phyloP scores from a whole-genome alignment of 2,888 invertebrate genomes.

The Pseudococcus jackbeardsleyi region DNA sequence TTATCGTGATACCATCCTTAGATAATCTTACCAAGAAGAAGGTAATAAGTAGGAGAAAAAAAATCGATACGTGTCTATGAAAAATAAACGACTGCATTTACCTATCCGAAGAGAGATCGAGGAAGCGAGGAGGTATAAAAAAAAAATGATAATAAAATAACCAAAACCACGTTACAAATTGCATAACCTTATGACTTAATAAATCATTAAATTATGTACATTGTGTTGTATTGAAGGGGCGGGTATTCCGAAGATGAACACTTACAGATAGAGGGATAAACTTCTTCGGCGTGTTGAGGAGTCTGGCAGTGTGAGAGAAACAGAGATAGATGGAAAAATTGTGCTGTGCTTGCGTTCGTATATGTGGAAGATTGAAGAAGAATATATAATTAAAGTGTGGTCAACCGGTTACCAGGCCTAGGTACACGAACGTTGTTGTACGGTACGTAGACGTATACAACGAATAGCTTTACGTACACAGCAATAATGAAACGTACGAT shows the following conservation, averaged over 20 bases:
- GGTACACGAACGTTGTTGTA: slow-evolving; percentile 52
- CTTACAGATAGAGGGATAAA: slow-evolving; percentile 59
- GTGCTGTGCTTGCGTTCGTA: neutral
- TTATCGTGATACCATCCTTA: slow-evolving; percentile 21
- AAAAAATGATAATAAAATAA: slow-evolving; percentile 49
- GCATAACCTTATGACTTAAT: slow-evolving; percentile 64
- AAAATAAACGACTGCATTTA: neutral
- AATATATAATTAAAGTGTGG: slow-evolving; percentile 63
- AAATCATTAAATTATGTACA: slow-evolving; percentile 63
- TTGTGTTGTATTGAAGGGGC: slow-evolving; percentile 62
- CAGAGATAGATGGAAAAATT: neutral
- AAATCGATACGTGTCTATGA: slow-evolving; percentile 42
- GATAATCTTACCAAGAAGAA: neutral
- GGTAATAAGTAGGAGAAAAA: slow-evolving; percentile 2
- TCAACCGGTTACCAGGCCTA: slow-evolving; percentile 59
- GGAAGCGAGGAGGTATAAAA: neutral
- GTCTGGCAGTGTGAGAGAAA: neutral
- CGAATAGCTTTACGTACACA: too few species aligned
- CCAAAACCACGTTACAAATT: slow-evolving; percentile 60
- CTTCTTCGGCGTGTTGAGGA: slow-evolving; percentile 18
- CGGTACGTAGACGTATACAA: neutral
- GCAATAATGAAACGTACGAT: slow-evolving; percentile 55
- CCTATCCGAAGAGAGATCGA: neutral
- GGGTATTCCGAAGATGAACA: slow-evolving; percentile 53
- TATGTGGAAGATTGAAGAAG: slow-evolving; percentile 47